Conservation (phyloP, 2,888 invertebrate genomes). For the Caenorhabditis sulstoni region DNA sequence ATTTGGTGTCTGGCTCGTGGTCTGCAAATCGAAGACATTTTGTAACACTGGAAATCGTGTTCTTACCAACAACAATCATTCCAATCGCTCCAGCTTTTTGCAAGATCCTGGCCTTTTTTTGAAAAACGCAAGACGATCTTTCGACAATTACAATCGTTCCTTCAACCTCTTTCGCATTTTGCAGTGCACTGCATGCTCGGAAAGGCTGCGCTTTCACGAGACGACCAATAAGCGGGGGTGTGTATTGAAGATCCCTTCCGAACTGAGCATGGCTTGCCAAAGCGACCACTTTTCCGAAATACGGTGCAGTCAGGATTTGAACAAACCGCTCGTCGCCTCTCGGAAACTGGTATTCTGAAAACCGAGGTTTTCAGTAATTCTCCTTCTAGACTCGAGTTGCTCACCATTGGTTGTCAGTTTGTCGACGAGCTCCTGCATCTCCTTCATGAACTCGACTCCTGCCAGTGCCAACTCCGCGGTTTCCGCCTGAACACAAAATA, state of each 20-base stretch:
- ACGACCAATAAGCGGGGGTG: constrained; percentile 82
- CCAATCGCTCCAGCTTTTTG: constrained; percentile 90
- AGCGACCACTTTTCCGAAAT: constrained; percentile 82
- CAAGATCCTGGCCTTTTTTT: constrained; percentile 85
- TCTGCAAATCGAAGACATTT: constrained; percentile 74
- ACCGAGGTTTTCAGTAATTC: neutral
- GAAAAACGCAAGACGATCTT: constrained; percentile 95
- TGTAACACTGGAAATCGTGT: neutral
- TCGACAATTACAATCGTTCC: constrained; percentile 90
- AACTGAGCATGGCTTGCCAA: constrained; percentile 83
- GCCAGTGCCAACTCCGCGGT: constrained; percentile 91
- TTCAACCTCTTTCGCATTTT: constrained; percentile 84
- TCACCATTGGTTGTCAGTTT: constrained; percentile 79
- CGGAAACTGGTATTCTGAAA: neutral
- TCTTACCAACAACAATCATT: constrained; percentile 86
- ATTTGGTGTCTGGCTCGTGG: constrained; percentile 87
- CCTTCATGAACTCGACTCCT: constrained; percentile 95
- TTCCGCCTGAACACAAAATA: constrained; percentile 85
- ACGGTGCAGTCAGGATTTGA: constrained; percentile 83
- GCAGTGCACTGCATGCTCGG: constrained; percentile 84
- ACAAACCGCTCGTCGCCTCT: constrained; percentile 84
- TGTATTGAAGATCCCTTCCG: constrained; percentile 74
- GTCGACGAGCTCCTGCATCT: constrained; percentile 93
- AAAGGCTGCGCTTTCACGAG: constrained; percentile 86
- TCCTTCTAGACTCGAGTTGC: neutral